Evolutionary conservation across 2,113 vertebrate genomes (phyloP).

Genomic region (Carettochelys insculpta): DNA sequence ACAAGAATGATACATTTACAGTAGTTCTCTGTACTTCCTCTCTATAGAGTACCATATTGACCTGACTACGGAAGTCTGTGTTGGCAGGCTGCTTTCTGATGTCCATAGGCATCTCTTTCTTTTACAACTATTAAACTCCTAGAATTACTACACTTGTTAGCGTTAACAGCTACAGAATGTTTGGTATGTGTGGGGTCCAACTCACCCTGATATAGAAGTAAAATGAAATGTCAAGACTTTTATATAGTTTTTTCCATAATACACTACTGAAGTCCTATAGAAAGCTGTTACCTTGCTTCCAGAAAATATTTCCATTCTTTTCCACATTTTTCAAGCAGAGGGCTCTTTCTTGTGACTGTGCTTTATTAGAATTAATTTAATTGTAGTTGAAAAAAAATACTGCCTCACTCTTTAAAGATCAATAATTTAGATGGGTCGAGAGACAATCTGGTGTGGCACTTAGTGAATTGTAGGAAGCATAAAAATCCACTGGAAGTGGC

Average conservation of each 20-base stretch:
- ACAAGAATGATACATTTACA: not conserved
- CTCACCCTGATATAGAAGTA: not conserved
- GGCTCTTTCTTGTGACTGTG: not conserved
- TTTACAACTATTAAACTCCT: not conserved
- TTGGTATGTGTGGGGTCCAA: not conserved
- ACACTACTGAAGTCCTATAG: not conserved
- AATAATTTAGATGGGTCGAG: not conserved
- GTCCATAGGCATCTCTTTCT: not conserved
- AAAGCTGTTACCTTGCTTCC: not conserved
- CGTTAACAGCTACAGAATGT: not conserved
- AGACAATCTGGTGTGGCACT: not conserved
- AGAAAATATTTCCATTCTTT: not conserved
- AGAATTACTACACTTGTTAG: not conserved
- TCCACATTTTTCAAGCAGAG: not conserved
- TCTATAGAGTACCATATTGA: not conserved
- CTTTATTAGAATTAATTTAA: not conserved
- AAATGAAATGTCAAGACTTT: not conserved
- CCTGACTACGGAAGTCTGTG: not conserved
- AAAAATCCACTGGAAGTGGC: not conserved
- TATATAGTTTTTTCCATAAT: not conserved
- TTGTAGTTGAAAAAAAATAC: not conserved
- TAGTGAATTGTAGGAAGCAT: not conserved
- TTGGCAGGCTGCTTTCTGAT: not conserved
- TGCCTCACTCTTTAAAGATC: not conserved
- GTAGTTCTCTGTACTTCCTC: not conserved